Evolutionary conservation across 2,113 vertebrate genomes (phyloP).

Genomic region (Epinephelus lanceolatus): DNA sequence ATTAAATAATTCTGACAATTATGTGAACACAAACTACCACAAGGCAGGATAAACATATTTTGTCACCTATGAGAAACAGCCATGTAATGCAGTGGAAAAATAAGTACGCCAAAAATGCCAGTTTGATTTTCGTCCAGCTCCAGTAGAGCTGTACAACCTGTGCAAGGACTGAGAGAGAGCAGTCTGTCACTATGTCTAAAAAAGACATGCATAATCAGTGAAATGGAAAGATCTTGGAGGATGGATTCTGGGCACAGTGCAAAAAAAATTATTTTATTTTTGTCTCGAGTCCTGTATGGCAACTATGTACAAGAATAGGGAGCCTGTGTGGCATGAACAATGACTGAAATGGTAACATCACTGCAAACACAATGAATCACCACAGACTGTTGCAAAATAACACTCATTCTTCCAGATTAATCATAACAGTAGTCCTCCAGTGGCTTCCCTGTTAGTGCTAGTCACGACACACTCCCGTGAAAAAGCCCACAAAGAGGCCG

Average conservation of each 20-base stretch:
- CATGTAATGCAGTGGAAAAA: constrained; percentile 29
- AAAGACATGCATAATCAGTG: constrained; percentile 67
- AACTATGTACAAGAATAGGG: constrained; percentile 53
- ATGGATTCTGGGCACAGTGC: constrained; percentile 52
- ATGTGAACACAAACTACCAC: constrained; percentile 3
- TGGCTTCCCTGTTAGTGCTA: constrained; percentile 67
- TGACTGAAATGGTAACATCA: constrained; percentile 71
- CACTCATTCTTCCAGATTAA: constrained; percentile 67
- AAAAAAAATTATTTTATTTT: constrained; percentile 32
- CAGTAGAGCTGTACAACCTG: constrained; percentile 55
- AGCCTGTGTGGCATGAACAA: constrained; percentile 69
- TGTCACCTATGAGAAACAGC: constrained; percentile 1
- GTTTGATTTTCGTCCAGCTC: constrained; percentile 48
- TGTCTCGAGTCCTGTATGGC: constrained; percentile 30
- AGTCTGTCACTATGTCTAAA: constrained; percentile 63
- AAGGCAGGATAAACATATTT: constrained; percentile 28
- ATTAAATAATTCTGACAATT: constrained; percentile 26
- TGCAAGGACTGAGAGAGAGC: constrained; percentile 44
- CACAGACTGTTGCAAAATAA: constrained; percentile 60
- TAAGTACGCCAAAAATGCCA: constrained; percentile 8
- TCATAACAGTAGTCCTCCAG: constrained; percentile 63
- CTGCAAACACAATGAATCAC: constrained; percentile 71
- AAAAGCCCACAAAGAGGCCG: constrained; percentile 56
- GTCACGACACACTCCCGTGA: constrained; percentile 68
- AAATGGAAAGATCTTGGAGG: constrained; percentile 63